Conservation (phyloP, 1,140 invertebrate genomes). For the Elymnias hypermnestra region DNA sequence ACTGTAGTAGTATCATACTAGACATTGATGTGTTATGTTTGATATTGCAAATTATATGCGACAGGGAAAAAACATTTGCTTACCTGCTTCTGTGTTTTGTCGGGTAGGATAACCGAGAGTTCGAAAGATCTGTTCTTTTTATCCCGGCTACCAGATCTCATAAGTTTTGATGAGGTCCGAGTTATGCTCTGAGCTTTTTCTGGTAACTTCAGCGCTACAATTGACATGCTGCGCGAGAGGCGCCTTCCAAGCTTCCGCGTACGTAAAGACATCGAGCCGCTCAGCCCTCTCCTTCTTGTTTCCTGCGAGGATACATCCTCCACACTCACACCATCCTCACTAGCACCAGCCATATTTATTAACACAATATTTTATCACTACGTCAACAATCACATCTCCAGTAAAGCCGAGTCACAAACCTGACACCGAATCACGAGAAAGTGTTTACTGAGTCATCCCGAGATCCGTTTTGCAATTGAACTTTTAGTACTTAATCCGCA, state of each 20-base stretch:
- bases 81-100: conserved; percentile 78
- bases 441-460: conserved; percentile 53
- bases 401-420: conserved; percentile 39
- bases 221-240: conserved; percentile 75
- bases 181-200: conserved; percentile 69
- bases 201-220: conserved; percentile 74
- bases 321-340: conserved; percentile 44
- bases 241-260: conserved; percentile 72
- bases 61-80: conserved; percentile 6
- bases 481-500: conserved; percentile 50
- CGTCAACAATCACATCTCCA: conserved; percentile 61
- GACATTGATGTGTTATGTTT: too few relatives aligned
- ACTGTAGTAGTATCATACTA: too few relatives aligned
- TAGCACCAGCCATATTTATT: conserved; percentile 58
- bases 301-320: conserved; percentile 38
- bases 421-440: conserved; percentile 39
- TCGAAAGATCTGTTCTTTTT: conserved; percentile 69
- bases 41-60: too few relatives aligned
- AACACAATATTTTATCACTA: conserved; percentile 32
- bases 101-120: conserved; percentile 75
- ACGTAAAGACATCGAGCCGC: conserved; percentile 66
- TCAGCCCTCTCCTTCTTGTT: conserved; percentile 50
- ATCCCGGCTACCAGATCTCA: conserved; percentile 48
- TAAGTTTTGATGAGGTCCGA: conserved; percentile 54
- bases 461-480: conserved; percentile 36